phyloP scores from a whole-genome alignment of 2,797 vertebrate genomes.

The Sitta carolinensis region DNA sequence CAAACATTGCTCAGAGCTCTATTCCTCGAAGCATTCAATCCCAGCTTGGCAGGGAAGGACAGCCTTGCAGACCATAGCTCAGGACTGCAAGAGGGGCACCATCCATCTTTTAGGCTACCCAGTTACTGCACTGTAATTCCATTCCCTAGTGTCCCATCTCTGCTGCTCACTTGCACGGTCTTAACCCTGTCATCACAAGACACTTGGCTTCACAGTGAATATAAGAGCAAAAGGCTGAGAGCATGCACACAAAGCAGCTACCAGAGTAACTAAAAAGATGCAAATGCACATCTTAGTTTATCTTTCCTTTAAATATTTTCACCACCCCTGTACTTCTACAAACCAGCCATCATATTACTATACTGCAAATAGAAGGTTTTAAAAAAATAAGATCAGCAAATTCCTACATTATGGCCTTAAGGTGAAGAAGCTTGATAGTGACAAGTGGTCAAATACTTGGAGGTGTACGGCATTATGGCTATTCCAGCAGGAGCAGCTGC shows the following conservation, averaged over 20 bases:
- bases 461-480: neutral
- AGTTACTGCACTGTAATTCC: neutral
- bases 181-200: neutral
- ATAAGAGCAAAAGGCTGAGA: neutral
- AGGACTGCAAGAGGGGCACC: neutral
- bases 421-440: neutral
- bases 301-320: neutral
- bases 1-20: neutral
- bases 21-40: neutral
- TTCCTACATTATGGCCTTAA: neutral
- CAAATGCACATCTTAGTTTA: neutral
- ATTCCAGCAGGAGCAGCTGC: neutral
- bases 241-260: neutral
- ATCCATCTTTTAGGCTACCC: neutral
- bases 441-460: neutral
- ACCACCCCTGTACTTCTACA: neutral
- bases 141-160: neutral
- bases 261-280: neutral
- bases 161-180: neutral
- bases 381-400: neutral
- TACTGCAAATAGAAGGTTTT: neutral
- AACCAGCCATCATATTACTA: neutral
- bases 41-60: neutral
- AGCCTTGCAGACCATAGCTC: neutral
- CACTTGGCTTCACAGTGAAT: neutral